A percentile compares a stretch with the other conserved stretches of the same genome.
These are phyloP conservation scores for Pterocles orientalis DNA, from an alignment of 2,113 vertebrate species.

Conservation along the genomic window DNA sequence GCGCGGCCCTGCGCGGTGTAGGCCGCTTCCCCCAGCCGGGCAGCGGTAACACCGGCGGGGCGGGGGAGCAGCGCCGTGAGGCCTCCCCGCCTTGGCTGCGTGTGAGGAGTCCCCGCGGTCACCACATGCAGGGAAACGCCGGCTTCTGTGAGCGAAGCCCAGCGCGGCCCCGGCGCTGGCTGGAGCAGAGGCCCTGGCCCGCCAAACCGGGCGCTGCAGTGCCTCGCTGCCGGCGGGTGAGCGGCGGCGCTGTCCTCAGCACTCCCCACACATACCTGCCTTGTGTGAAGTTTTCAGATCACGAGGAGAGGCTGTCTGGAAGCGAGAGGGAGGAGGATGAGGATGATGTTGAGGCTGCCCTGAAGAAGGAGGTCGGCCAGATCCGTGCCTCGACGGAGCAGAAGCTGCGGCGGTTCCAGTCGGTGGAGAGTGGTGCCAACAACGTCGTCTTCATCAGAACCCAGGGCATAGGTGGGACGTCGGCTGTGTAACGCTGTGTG, in stretches of 20 bases:
- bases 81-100: accelerated
- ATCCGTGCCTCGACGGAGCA: constrained; percentile 78
- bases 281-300: constrained; percentile 77
- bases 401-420: constrained; percentile 86
- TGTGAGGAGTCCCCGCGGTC: too few relatives aligned
- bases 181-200: not conserved
- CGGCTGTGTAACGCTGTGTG: accelerated
- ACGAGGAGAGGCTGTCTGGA: constrained; percentile 69
- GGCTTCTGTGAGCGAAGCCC: accelerated
- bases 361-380: constrained; percentile 92
- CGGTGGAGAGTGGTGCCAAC: constrained; percentile 90
- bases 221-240: not conserved
- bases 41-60: not conserved
- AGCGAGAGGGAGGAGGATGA: constrained; percentile 75
- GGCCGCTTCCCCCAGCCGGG: not conserved
- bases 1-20: not conserved
- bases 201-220: not conserved
- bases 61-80: not conserved
- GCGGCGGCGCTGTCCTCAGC: accelerated
- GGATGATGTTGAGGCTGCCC: constrained; percentile 85
- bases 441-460: constrained; percentile 95
- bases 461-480: constrained; percentile 82
- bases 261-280: not conserved
- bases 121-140: accelerated
- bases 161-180: not conserved